phyloP scores from a whole-genome alignment of 2,113 vertebrate genomes.

The Pluvialis apricaria region DNA sequence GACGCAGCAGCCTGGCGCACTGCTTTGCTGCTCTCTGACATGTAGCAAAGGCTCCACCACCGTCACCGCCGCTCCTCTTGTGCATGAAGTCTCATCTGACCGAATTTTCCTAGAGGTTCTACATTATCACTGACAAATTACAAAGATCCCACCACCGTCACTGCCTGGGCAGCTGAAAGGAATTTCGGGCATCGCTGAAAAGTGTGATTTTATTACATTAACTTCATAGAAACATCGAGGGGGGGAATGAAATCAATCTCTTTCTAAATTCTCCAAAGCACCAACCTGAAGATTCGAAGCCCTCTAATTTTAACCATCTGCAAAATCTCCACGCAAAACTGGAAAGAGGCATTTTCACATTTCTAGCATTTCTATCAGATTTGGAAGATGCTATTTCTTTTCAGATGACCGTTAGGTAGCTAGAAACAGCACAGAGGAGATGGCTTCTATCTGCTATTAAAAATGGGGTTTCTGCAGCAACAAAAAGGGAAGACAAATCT shows the following conservation, averaged over 20 bases:
- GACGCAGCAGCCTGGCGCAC: fast-evolving
- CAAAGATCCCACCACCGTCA: not conserved
- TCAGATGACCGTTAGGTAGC: not conserved
- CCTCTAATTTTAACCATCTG: not conserved
- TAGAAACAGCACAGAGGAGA: not conserved
- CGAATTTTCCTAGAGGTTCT: not conserved
- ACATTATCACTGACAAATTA: not conserved
- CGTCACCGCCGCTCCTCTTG: not conserved
- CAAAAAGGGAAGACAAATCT: not conserved
- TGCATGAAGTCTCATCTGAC: not conserved
- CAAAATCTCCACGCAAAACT: not conserved
- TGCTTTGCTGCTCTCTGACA: not conserved
- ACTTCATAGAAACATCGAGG: not conserved
- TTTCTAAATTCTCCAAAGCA: not conserved
- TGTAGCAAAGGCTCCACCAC: not conserved
- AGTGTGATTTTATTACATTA: not conserved
- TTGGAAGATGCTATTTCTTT: not conserved
- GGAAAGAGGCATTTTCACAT: not conserved
- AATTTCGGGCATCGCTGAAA: not conserved
- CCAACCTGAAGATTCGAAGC: not conserved
- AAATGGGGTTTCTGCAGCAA: not conserved
- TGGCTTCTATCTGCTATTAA: not conserved
- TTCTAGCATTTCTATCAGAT: not conserved
- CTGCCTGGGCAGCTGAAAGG: not conserved
- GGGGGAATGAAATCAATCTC: not conserved